Conservation (phyloP, 2,113 vertebrate species). For the Dicentrarchus labrax region DNA sequence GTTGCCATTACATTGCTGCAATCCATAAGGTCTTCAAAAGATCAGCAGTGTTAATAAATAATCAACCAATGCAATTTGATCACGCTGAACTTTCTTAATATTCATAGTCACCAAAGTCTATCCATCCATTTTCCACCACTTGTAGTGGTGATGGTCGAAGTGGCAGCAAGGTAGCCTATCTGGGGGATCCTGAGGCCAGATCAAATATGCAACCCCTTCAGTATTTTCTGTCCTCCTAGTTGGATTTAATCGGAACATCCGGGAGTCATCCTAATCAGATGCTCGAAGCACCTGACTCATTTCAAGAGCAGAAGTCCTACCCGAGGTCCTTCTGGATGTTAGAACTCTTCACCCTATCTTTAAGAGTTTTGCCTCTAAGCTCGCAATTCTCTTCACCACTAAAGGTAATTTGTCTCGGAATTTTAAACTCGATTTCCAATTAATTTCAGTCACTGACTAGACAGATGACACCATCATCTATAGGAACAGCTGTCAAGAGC, state of each 20-base stretch:
- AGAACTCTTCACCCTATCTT: not conserved
- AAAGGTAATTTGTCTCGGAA: not conserved
- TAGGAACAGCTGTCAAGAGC: conserved; percentile 55
- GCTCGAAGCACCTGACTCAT: not conserved
- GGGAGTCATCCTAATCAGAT: not conserved
- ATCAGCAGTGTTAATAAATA: not conserved
- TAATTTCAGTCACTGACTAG: not conserved
- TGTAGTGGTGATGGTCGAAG: not conserved
- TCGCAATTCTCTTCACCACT: not conserved
- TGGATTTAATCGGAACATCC: too few relatives aligned
- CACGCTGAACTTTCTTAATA: too few relatives aligned
- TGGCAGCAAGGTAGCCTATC: not conserved
- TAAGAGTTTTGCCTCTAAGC: not conserved
- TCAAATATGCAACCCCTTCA: too few relatives aligned
- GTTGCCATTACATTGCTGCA: not conserved
- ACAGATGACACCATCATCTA: conserved; percentile 39
- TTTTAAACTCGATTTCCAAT: conserved; percentile 20
- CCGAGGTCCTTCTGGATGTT: not conserved
- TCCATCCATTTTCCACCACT: too few relatives aligned
- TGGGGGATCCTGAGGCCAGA: too few relatives aligned
- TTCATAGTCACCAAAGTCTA: too few relatives aligned
- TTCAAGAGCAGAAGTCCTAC: not conserved
- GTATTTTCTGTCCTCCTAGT: too few relatives aligned
- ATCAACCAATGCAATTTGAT: not conserved
- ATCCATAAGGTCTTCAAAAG: not conserved